phyloP scores from a whole-genome alignment of 2,888 invertebrate species.

The Allophyes oxyacanthae region DNA sequence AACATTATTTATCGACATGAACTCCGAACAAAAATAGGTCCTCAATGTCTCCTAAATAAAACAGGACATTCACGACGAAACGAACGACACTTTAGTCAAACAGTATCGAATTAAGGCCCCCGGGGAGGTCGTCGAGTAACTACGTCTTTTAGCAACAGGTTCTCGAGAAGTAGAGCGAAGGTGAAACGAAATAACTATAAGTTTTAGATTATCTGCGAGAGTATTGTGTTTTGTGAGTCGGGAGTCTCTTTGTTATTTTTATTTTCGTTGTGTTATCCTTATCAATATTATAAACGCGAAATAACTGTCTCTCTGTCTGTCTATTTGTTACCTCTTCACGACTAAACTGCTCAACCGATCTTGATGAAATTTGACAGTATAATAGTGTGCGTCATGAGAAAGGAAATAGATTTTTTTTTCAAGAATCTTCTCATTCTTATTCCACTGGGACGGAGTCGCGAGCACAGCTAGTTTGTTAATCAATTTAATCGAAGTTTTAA shows the following conservation, averaged over 20 bases:
- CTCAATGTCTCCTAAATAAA: slow-evolving; percentile 44
- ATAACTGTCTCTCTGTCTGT: too few relatives aligned
- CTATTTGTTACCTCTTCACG: too few relatives aligned
- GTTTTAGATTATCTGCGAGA: slow-evolving; percentile 38
- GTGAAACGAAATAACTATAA: slow-evolving; percentile 48
- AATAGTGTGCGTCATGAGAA: too few relatives aligned
- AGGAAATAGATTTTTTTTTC: too few relatives aligned
- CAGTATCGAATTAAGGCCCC: slow-evolving; percentile 73
- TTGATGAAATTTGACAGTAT: too few relatives aligned
- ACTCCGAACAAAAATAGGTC: slow-evolving; percentile 25
- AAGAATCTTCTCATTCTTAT: too few relatives aligned
- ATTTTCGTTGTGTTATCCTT: neutral
- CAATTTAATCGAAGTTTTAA: too few relatives aligned
- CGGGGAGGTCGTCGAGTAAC: slow-evolving; percentile 59
- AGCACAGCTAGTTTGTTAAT: too few relatives aligned
- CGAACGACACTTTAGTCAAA: slow-evolving; percentile 68
- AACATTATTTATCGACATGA: slow-evolving; percentile 31
- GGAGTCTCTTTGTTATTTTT: too few relatives aligned
- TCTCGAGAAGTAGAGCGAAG: slow-evolving; percentile 68
- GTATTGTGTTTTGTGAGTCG: slow-evolving; percentile 7
- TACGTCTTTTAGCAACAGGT: slow-evolving; percentile 79
- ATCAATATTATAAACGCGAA: too few relatives aligned
- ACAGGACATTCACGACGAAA: slow-evolving; percentile 43
- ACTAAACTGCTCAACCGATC: too few relatives aligned
- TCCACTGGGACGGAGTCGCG: too few relatives aligned